Evolutionary conservation across 2,888 invertebrate genomes (phyloP).

Genomic region (Agonopterix heracliana): DNA sequence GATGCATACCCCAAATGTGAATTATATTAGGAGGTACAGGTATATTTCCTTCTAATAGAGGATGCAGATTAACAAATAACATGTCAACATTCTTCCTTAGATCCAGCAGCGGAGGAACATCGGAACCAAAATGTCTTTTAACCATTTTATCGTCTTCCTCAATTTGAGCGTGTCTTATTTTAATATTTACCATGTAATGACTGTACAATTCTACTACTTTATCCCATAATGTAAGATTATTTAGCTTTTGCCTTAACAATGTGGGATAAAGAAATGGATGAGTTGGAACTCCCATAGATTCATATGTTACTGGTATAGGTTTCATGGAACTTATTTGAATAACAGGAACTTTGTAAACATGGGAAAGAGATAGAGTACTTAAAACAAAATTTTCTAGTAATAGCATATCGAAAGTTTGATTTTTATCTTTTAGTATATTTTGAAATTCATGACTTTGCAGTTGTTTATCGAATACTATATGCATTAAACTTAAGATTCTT

Average conservation of each 20-base stretch:
- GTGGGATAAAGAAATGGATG: slow-evolving; percentile 36
- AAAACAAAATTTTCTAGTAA: slow-evolving; percentile 25
- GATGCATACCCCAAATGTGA: slow-evolving; percentile 54
- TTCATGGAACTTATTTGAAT: slow-evolving; percentile 36
- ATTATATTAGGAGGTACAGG: slow-evolving; percentile 55
- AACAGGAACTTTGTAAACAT: slow-evolving; percentile 29
- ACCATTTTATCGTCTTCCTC: slow-evolving; percentile 12
- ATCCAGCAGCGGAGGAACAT: slow-evolving; percentile 22
- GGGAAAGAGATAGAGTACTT: slow-evolving; percentile 20
- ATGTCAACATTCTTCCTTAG: slow-evolving; percentile 37
- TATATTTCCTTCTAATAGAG: slow-evolving; percentile 38
- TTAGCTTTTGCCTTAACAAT: slow-evolving; percentile 17
- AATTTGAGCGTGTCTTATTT: slow-evolving; percentile 1
- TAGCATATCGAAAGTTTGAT: slow-evolving; percentile 30
- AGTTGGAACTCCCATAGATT: slow-evolving; percentile 26
- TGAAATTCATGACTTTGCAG: slow-evolving; percentile 20
- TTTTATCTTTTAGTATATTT: slow-evolving; percentile 19
- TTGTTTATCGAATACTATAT: slow-evolving; percentile 19
- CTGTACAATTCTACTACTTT: slow-evolving; percentile 25
- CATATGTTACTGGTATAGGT: slow-evolving; percentile 14
- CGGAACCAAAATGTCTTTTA: slow-evolving; percentile 23
- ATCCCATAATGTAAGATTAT: slow-evolving; percentile 30
- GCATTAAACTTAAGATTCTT: slow-evolving; percentile 7
- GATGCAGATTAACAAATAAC: slow-evolving; percentile 53
- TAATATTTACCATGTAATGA: slow-evolving; percentile 12